Conservation (phyloP, 2,888 invertebrate species). For the Incurvaria masculella region DNA sequence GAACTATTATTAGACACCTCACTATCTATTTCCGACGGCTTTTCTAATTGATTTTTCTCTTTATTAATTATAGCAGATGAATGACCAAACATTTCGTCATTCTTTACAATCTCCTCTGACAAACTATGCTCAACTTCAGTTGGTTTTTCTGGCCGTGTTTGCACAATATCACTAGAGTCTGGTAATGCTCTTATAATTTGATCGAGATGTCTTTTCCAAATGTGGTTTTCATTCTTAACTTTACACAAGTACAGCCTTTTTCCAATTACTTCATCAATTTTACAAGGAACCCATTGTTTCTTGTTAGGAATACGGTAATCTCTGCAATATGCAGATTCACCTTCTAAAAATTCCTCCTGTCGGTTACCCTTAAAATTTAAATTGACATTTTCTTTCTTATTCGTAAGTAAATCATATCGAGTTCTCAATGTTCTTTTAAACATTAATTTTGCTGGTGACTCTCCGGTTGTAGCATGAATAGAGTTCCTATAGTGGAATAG, state of each 20-base stretch:
- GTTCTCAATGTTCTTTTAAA: slow-evolving; percentile 2
- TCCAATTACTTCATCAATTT: slow-evolving; percentile 4
- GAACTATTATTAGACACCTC: too few relatives aligned
- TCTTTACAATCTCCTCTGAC: too few relatives aligned
- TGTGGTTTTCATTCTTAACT: slow-evolving; percentile 1
- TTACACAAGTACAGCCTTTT: slow-evolving; percentile 2
- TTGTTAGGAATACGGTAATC: slow-evolving; percentile 7
- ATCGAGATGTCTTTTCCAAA: slow-evolving; percentile 6
- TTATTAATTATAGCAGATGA: too few relatives aligned
- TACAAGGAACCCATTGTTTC: slow-evolving; percentile 1
- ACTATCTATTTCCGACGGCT: too few relatives aligned
- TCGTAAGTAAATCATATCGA: background rate
- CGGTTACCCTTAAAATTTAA: too few relatives aligned
- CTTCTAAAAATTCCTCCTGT: too few relatives aligned
- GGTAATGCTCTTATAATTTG: background rate
- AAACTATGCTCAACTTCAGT: too few relatives aligned
- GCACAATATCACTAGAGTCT: too few relatives aligned
- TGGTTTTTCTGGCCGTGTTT: too few relatives aligned
- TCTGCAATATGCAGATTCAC: background rate
- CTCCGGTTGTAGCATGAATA: slow-evolving; percentile 1
- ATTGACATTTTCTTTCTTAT: background rate
- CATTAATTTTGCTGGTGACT: slow-evolving; percentile 4
- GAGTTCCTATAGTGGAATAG: slow-evolving; percentile 3
- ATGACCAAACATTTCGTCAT: too few relatives aligned
- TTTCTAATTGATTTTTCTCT: too few relatives aligned